Percentiles rank a stretch among this genome's conserved stretches.
phyloP scores from a whole-genome alignment of 2,113 vertebrate genomes.

The Rhynchopsitta pachyrhyncha region DNA sequence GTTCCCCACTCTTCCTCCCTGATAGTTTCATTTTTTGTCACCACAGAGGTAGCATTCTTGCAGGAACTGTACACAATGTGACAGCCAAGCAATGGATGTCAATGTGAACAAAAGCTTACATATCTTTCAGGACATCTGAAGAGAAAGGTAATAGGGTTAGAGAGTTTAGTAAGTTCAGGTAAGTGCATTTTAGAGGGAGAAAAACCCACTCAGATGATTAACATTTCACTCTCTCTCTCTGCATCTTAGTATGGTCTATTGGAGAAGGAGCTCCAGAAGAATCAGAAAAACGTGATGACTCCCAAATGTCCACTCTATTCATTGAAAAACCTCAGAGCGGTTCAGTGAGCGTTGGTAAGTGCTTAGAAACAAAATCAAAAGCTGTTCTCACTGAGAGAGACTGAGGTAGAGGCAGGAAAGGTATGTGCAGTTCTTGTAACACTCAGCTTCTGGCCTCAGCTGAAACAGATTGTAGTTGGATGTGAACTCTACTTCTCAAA shows the following conservation, averaged over 20 bases:
- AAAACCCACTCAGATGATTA: background rate
- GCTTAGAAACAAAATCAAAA: background rate
- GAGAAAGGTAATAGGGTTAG: slow-evolving; percentile 10
- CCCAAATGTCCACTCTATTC: slow-evolving; percentile 85
- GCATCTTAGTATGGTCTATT: slow-evolving; percentile 86
- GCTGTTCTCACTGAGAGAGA: background rate
- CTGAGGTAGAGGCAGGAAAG: background rate
- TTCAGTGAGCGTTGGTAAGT: slow-evolving; percentile 89
- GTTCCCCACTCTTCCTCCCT: background rate
- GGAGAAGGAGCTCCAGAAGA: slow-evolving; percentile 87
- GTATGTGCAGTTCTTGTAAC: background rate
- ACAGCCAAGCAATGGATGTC: slow-evolving; percentile 30
- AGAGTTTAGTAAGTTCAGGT: slow-evolving; percentile 55
- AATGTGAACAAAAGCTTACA: background rate
- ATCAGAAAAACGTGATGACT: slow-evolving; percentile 81
- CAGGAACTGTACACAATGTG: background rate
- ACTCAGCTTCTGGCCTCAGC: background rate
- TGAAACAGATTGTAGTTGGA: background rate
- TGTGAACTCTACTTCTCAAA: background rate
- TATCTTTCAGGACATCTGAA: slow-evolving; percentile 38
- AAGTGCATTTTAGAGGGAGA: slow-evolving; percentile 32
- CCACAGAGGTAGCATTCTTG: background rate
- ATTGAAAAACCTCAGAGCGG: slow-evolving; percentile 87
- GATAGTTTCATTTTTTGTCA: slow-evolving; percentile 1
- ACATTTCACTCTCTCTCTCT: slow-evolving; percentile 52